These are phyloP conservation scores for Drosophila setosimentum DNA, from an alignment of 2,888 invertebrate genomes.

Conservation along the genomic window DNA sequence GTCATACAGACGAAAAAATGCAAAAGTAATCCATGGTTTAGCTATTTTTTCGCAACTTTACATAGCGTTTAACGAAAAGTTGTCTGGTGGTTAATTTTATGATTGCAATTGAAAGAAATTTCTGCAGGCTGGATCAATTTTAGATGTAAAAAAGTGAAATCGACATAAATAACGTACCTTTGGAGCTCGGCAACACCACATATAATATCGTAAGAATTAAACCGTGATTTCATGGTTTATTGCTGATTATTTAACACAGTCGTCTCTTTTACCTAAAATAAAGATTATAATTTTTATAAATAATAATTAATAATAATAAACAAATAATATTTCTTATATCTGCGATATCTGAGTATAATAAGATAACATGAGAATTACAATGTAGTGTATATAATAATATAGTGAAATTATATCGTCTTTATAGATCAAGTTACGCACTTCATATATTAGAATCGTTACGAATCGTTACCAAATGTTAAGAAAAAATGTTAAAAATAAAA, in stretches of 20 bases:
- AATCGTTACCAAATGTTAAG: background rate
- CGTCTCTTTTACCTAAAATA: constrained; percentile 62
- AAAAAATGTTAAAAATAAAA: too few relatives aligned
- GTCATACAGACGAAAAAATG: too few relatives aligned
- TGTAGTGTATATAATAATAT: background rate
- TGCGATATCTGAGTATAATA: background rate
- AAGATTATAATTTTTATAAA: background rate
- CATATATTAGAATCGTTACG: too few relatives aligned
- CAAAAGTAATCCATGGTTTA: background rate
- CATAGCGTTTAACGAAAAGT: background rate
- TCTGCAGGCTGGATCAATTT: background rate
- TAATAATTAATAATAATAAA: background rate
- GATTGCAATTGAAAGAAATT: background rate
- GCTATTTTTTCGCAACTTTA: background rate
- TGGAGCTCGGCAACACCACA: constrained; percentile 95
- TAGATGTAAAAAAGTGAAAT: background rate
- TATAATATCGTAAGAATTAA: constrained; percentile 96
- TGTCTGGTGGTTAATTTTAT: background rate
- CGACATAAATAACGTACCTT: constrained; percentile 87
- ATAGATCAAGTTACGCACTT: background rate
- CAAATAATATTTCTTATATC: background rate
- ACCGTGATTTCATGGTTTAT: constrained; percentile 94
- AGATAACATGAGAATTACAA: background rate
- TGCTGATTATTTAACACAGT: constrained; percentile 7
- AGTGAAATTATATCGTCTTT: background rate